Conservation (phyloP, 2,797 vertebrate genomes). For the Hyperoplus lanceolatus region DNA sequence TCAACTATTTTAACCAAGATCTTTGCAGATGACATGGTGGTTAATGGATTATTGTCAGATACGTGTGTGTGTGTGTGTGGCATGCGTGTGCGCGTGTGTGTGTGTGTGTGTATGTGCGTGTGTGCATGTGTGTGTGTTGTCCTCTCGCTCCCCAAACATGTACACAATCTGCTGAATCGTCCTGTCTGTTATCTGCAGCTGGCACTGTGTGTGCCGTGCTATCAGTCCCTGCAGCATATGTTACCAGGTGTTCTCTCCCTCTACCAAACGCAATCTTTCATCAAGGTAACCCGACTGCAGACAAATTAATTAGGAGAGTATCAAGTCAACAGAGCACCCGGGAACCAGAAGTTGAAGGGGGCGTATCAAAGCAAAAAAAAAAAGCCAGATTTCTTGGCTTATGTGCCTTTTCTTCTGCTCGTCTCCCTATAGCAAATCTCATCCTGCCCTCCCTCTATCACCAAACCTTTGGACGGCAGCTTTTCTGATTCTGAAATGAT, state of each 20-base stretch:
- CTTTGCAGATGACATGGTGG: background rate
- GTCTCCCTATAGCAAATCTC: constrained; percentile 34
- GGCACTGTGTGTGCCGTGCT: constrained; percentile 70
- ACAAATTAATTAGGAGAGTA: constrained; percentile 80
- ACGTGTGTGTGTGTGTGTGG: background rate
- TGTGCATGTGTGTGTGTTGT: constrained; percentile 16
- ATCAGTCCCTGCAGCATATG: constrained; percentile 82
- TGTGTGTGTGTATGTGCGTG: background rate
- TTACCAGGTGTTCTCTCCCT: constrained; percentile 82
- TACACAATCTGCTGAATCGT: constrained; percentile 74
- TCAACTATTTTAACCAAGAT: background rate
- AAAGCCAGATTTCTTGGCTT: constrained; percentile 70
- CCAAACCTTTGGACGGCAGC: background rate
- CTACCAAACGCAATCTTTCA: constrained; percentile 73
- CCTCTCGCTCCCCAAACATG: constrained; percentile 35
- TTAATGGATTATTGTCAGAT: background rate
- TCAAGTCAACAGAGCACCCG: constrained; percentile 70
- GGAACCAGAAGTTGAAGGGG: constrained; percentile 66
- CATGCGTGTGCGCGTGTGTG: background rate
- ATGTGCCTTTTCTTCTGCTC: constrained; percentile 38
- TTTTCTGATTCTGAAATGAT: constrained; percentile 16
- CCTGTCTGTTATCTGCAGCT: constrained; percentile 75
- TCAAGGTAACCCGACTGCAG: constrained; percentile 77
- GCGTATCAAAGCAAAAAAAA: constrained; percentile 70
- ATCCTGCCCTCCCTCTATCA: constrained; percentile 3